Base-by-base conservation (phyloP, 1,140 invertebrate species). In the Neotoxoptera formosana region DNA sequence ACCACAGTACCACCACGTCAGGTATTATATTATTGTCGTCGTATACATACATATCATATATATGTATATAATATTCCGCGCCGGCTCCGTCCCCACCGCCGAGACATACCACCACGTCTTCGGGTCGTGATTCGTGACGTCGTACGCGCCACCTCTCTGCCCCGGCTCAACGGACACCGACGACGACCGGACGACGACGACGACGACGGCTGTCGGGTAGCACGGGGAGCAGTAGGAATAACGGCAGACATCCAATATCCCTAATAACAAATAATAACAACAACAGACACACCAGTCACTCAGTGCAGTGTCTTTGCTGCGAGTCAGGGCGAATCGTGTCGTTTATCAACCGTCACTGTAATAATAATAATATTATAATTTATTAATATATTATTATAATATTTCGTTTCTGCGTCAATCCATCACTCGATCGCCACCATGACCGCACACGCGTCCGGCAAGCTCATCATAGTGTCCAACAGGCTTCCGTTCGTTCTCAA, bases 391-490 rank as follows among this genome's bases (percentile, higher is more conserved):
- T 21, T 41, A 84, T 21, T 45, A 45, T 25, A 83, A 17, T 41
- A 41, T 87, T 53, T 34, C 47, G 20, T 86, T 86, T 47, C 25
- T 86, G 41, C 60, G 60, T 86, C 23, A 23, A 25, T 25, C 41
- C 76, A 8, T 34, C 83, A 7, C 34, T 36, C 34, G 8, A 36
- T 36, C n/a, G 36, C 11, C 30, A 17, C 60, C 51, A 93, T 93
- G 91, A 45, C 84, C 21, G 53, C 88, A 41, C 87, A 88, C 14
- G 94, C 94, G 14, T 93, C 92, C 34, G 94, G 94, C 36, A 94
- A 94, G 86, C 81, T 98, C 96, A 98, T 98, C 94, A 98, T 98
- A 94, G 98, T 98, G 81, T 98, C 98, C 94, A 98, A 98, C 96
- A 96, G 98, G 94, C 96, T 98, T 94, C 98, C 98, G 20, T 98